Conservation (phyloP, 2,888 invertebrate genomes). For the Podotricha telesiphe region DNA sequence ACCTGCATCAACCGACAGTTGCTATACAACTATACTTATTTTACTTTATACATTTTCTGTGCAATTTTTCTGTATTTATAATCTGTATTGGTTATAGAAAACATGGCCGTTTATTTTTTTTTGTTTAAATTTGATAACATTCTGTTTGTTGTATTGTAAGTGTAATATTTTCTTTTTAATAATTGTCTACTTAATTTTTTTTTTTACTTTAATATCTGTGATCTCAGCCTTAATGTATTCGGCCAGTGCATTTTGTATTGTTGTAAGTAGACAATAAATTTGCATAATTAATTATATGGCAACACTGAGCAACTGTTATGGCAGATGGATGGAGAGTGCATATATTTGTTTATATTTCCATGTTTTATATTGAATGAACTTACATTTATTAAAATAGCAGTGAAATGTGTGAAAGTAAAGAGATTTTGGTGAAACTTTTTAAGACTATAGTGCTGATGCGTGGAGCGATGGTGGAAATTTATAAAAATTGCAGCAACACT, state of each 20-base stretch:
- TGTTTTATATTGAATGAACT: slow-evolving; percentile 72
- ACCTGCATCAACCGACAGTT: slow-evolving; percentile 32
- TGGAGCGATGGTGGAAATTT: slow-evolving; percentile 51
- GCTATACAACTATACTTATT: slow-evolving; percentile 13
- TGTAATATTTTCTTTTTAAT: background rate
- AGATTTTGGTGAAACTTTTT: slow-evolving; percentile 53
- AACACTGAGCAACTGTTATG: slow-evolving; percentile 61
- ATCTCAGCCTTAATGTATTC: slow-evolving; percentile 12
- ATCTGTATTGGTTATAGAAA: background rate
- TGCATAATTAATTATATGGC: background rate
- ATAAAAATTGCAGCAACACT: slow-evolving; percentile 46
- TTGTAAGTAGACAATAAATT: slow-evolving; percentile 18
- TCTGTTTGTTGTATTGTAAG: background rate
- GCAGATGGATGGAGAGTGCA: slow-evolving; percentile 63
- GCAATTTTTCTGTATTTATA: slow-evolving; percentile 5
- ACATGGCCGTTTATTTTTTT: background rate
- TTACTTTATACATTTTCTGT: slow-evolving; percentile 21
- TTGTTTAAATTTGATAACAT: background rate
- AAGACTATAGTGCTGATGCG: slow-evolving; percentile 51
- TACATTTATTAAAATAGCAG: slow-evolving; percentile 53
- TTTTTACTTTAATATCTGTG: background rate
- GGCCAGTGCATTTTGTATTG: slow-evolving; percentile 4
- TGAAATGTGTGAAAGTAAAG: slow-evolving; percentile 56
- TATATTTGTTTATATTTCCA: slow-evolving; percentile 73
- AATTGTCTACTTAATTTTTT: slow-evolving; percentile 17